A percentile compares a stretch with the other conserved stretches of the same genome.
Conservation (phyloP, 2,797 vertebrate species). For the Streptopelia turtur region DNA sequence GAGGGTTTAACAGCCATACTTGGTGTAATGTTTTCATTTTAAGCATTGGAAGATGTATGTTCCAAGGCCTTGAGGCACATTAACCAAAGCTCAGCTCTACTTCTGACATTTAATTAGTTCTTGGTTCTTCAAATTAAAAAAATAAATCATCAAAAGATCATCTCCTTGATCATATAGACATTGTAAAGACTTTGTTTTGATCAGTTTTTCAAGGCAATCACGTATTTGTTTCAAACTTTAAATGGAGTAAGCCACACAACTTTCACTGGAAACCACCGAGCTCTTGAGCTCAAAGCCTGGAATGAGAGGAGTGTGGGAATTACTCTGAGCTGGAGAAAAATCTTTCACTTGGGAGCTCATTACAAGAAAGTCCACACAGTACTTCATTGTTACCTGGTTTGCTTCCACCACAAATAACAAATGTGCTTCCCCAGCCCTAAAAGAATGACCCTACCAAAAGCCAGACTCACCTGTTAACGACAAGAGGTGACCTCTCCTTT, state of each 20-base stretch:
- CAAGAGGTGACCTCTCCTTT: background rate
- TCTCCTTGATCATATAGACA: background rate
- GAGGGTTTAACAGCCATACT: background rate
- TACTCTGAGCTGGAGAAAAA: conserved; percentile 5
- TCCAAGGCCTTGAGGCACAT: background rate
- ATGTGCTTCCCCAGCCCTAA: fast-evolving
- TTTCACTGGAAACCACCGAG: background rate
- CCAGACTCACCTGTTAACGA: background rate
- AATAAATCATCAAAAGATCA: background rate
- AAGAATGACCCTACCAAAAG: background rate
- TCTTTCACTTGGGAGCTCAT: background rate
- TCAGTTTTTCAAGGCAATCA: background rate
- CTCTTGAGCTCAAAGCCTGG: background rate
- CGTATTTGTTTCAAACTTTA: background rate
- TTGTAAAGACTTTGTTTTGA: background rate
- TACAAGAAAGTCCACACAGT: background rate
- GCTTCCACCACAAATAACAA: background rate
- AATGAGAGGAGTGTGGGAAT: background rate
- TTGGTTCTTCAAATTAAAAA: background rate
- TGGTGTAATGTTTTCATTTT: background rate
- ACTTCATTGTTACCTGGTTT: background rate
- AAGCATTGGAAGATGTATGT: background rate
- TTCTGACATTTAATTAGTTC: background rate
- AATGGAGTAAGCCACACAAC: background rate
- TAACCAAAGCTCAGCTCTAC: background rate